Conservation (phyloP, 2,888 invertebrate species). For the Dryobota labecula region DNA sequence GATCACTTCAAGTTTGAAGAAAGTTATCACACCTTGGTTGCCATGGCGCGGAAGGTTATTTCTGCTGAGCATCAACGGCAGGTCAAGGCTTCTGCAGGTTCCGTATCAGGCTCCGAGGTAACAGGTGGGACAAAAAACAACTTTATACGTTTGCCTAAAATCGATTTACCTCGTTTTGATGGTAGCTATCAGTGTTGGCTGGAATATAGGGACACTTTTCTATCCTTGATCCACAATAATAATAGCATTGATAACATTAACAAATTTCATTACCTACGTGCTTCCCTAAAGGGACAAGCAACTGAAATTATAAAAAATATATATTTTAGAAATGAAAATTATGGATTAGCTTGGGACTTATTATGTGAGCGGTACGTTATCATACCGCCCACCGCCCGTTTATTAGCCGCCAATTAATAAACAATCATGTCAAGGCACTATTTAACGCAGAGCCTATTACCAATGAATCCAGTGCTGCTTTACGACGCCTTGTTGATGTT, state of each 20-base stretch:
- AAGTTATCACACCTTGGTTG: neutral
- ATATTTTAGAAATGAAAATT: conserved; percentile 5
- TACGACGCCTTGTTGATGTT: conserved; percentile 3
- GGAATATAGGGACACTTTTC: neutral
- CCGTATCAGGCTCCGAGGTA: conserved; percentile 4
- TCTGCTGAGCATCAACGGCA: neutral
- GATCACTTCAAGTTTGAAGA: conserved; percentile 16
- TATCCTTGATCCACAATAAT: conserved; percentile 3
- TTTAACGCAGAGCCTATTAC: neutral
- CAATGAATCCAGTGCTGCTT: neutral
- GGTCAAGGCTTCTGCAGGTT: neutral
- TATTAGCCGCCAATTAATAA: no score
- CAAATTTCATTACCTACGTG: neutral
- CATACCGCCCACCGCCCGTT: no score
- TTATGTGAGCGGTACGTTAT: neutral
- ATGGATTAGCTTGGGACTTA: neutral
- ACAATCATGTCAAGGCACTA: neutral
- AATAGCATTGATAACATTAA: neutral
- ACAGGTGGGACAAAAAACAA: neutral
- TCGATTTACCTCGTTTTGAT: no score
- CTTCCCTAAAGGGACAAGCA: neutral
- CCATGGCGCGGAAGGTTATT: conserved; percentile 3
- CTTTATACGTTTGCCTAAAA: conserved; percentile 3
- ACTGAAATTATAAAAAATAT: conserved; percentile 10
- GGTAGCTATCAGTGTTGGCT: no score